Conservation (phyloP, 64 coral and sea anemone species). For the Porites australiensis region DNA sequence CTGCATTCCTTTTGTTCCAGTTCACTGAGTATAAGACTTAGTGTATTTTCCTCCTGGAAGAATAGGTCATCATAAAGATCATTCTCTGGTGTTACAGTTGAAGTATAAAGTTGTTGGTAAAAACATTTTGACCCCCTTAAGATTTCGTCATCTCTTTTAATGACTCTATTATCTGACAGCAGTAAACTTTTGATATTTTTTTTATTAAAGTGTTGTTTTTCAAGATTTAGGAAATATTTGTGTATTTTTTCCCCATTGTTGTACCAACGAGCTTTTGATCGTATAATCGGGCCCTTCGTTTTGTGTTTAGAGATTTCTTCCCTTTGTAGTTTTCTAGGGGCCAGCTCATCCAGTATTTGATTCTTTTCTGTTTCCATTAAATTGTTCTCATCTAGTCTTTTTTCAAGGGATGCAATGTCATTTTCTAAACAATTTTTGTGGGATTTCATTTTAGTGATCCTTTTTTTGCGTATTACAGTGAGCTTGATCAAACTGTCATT, state of each 20-base stretch:
- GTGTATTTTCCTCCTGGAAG: too few relatives aligned
- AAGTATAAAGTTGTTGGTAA: too few relatives aligned
- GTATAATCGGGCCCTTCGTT: conserved; percentile 15
- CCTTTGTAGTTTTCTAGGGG: not conserved
- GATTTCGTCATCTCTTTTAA: too few relatives aligned
- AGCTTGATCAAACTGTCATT: not conserved
- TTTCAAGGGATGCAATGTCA: not conserved
- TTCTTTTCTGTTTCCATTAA: not conserved
- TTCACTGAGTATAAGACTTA: too few relatives aligned
- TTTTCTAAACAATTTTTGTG: not conserved
- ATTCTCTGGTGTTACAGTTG: too few relatives aligned
- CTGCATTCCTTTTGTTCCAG: too few relatives aligned
- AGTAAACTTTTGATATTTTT: not conserved
- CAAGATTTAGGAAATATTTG: not conserved
- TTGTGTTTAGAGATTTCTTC: not conserved
- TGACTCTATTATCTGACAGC: not conserved
- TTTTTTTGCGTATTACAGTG: not conserved
- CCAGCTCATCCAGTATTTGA: not conserved
- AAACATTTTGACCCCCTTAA: too few relatives aligned
- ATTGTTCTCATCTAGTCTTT: not conserved
- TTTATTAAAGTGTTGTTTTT: conserved; percentile 2
- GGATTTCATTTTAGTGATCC: not conserved
- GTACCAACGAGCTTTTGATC: conserved; percentile 24
- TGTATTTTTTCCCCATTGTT: conserved; percentile 41
- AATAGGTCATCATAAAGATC: too few relatives aligned